Base-by-base conservation (phyloP, 2,113 vertebrate genomes). In the Podarcis muralis region DNA sequence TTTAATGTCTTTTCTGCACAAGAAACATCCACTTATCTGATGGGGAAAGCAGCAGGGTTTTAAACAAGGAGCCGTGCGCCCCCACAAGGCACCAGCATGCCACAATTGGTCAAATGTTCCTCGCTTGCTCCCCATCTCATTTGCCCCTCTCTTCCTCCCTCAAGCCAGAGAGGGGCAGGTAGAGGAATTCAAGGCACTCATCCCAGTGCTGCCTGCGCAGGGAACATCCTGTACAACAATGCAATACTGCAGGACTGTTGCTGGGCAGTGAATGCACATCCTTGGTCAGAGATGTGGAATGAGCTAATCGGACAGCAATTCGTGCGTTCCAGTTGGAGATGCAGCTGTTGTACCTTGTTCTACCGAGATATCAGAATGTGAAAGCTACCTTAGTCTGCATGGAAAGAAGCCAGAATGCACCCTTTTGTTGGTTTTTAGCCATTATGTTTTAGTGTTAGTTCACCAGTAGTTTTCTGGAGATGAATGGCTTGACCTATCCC, bases 151-250 rank as follows among this genome's bases (percentile, higher is more conserved):
- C 59, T 72, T 81, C 48, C 65, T 76, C 71, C n/a, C 48, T 81
- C 71, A 35, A 35, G 66, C 74, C 77, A 87, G 81, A 79, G 77
- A 84, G 62, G 88, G 81, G 88, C 35, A 87, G 84, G 92, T 90
- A 89, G 88, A 93, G 76, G 86, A 69, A 90, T 92, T 92, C 91
- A 95, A 96, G 95, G 95, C 95, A 95, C 94, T 94, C 93, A 90
- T 91, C 78, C 92, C 89, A 92, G 92, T 93, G 91, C 91, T 95
- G 88, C 77, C 88, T 92, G 94, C 90, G 89, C 86, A 80, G 88
- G 84, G 84, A 94, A 87, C 27, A 2, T 81, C 79, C 81, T 86
- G 81, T 88, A 88, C 81, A 83, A 90, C 68, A 87, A 12, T 85
- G 92, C 75, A 62, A 77, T 89, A 89, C 86, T 74, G 83, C 74